Percentiles rank a stretch among this genome's conserved stretches.
These are phyloP conservation scores for Pristionchus arcanus DNA, from an alignment of 2,888 invertebrate genomes.

Conservation along the genomic window DNA sequence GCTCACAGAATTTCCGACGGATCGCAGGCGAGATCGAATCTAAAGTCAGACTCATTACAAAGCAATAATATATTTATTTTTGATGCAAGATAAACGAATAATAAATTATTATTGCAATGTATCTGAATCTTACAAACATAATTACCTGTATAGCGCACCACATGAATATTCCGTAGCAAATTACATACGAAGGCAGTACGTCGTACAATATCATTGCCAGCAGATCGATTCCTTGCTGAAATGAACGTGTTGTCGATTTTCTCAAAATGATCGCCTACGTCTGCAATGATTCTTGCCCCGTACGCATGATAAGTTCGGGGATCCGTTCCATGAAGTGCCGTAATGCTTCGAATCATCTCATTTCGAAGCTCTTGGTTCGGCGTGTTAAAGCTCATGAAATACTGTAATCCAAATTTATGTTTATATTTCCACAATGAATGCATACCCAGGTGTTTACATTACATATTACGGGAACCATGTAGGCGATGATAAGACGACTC, in stretches of 20 bases:
- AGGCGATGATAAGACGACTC: not conserved
- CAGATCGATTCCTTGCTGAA: not conserved
- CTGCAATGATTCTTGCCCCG: not conserved
- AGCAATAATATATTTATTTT: not conserved
- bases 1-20: not conserved
- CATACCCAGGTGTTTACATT: not conserved
- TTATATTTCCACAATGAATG: not conserved
- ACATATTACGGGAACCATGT: not conserved
- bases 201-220: not conserved
- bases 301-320: not conserved
- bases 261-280: not conserved
- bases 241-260: not conserved
- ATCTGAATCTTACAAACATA: not conserved
- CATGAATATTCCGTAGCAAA: not conserved
- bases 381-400: not conserved
- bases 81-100: too few species aligned
- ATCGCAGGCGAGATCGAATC: not conserved
- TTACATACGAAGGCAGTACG: not conserved
- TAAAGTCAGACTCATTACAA: not conserved
- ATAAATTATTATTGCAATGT: not conserved
- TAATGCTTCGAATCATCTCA: not conserved
- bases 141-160: not conserved
- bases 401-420: not conserved
- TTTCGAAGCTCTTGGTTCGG: not conserved
- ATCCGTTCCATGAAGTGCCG: not conserved